A percentile compares a stretch with the other conserved stretches of the same genome.
Conservation (phyloP, 2,888 invertebrate genomes). For the Hartigia nigra region DNA sequence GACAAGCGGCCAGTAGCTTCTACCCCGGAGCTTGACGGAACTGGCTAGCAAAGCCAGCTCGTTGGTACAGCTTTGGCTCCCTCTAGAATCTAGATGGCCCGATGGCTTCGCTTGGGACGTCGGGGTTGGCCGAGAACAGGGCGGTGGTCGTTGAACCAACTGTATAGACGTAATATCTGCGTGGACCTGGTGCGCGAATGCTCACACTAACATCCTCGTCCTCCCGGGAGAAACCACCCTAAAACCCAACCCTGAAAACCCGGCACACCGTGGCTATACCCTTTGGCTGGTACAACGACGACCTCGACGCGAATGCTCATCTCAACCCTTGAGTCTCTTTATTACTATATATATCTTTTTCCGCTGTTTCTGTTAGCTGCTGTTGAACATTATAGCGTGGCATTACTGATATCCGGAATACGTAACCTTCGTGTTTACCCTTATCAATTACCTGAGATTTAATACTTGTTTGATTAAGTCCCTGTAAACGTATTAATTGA, state of each 20-base stretch:
- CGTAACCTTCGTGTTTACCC: not conserved
- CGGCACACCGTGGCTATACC: constrained; percentile 5
- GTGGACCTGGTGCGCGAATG: constrained; percentile 51
- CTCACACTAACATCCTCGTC: not conserved
- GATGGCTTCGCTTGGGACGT: constrained; percentile 37
- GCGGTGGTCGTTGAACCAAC: constrained; percentile 65
- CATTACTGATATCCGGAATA: not conserved
- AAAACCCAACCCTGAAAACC: constrained; percentile 29
- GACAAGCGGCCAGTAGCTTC: constrained; percentile 71
- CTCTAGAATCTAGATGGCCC: constrained; percentile 22
- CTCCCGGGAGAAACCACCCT: constrained; percentile 24
- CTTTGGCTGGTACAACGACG: not conserved
- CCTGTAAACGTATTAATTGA: not conserved
- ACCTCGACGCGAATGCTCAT: not conserved
- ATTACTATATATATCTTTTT: not conserved
- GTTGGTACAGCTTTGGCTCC: constrained; percentile 44
- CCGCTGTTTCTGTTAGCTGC: not conserved
- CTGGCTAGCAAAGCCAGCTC: constrained; percentile 46
- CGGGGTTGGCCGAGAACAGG: constrained; percentile 62
- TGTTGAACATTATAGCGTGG: not conserved
- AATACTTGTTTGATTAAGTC: not conserved
- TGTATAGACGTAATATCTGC: constrained; percentile 57
- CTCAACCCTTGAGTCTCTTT: not conserved
- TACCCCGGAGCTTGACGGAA: constrained; percentile 70
- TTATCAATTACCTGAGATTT: not conserved